Evolutionary conservation across 2,888 invertebrate species (phyloP).

Genomic region (Scaptomyza tumidula): DNA sequence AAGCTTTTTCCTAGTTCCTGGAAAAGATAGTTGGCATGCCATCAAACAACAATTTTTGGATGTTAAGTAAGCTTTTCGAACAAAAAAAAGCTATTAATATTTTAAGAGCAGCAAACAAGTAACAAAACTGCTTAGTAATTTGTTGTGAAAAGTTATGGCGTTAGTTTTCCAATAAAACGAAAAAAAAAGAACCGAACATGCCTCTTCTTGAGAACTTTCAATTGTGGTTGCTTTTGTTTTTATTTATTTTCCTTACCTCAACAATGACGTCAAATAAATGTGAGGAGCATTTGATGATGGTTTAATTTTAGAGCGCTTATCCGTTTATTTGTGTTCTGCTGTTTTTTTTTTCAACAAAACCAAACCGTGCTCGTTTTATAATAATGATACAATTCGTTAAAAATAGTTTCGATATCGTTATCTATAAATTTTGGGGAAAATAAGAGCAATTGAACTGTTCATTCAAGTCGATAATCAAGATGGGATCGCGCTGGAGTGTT

Average conservation of each 20-base stretch:
- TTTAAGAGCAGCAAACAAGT: constrained; percentile 1
- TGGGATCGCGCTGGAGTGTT: too few species aligned
- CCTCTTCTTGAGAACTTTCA: constrained; percentile 1
- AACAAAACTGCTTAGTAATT: constrained; percentile 16
- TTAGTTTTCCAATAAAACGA: constrained; percentile 28
- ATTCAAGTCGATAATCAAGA: too few species aligned
- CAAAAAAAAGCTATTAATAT: constrained; percentile 9
- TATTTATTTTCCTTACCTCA: constrained; percentile 7
- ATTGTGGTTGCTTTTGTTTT: neutral
- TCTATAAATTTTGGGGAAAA: constrained; percentile 16
- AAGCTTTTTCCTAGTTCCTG: too few species aligned
- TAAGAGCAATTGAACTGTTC: constrained; percentile 1
- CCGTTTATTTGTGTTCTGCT: constrained; percentile 19
- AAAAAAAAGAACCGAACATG: neutral
- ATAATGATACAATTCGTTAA: constrained; percentile 56
- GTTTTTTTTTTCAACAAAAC: neutral
- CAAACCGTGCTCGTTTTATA: constrained; percentile 3
- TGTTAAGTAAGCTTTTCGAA: constrained; percentile 5
- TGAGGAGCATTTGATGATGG: constrained; percentile 39
- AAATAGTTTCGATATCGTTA: constrained; percentile 50
- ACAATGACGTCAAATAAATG: constrained; percentile 55
- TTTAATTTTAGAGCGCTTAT: constrained; percentile 45
- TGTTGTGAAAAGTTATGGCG: neutral
- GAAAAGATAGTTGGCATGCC: constrained; percentile 33
- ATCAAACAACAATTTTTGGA: constrained; percentile 16